phyloP scores from a whole-genome alignment of 1,140 invertebrate genomes.

The Diprion similis region DNA sequence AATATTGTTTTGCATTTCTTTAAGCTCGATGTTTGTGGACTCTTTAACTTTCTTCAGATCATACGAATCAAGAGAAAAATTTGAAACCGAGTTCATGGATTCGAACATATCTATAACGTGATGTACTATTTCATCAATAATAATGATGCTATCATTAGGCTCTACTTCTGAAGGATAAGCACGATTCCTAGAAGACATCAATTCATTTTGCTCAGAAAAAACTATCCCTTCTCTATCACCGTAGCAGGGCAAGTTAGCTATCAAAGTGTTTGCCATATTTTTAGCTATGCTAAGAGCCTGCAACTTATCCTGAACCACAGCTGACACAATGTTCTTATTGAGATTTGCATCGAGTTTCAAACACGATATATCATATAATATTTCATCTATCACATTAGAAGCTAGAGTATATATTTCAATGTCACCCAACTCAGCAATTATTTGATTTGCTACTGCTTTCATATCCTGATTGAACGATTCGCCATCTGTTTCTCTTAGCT shows the following conservation, averaged over 20 bases:
- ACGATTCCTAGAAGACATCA: too few relatives aligned
- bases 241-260: constrained; percentile 23
- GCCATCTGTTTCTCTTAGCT: constrained; percentile 41
- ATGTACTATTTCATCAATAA: constrained; percentile 48
- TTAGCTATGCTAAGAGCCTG: constrained; percentile 31
- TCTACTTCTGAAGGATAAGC: constrained; percentile 17
- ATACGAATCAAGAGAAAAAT: constrained; percentile 18
- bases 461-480: constrained; percentile 47
- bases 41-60: constrained; percentile 39
- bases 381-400: constrained; percentile 42
- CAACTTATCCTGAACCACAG: constrained; percentile 28
- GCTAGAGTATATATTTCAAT: constrained; percentile 37
- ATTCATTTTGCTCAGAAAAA: too few relatives aligned
- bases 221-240: neutral
- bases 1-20: constrained; percentile 20
- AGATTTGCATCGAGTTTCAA: constrained; percentile 28
- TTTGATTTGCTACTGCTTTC: constrained; percentile 48
- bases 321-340: neutral
- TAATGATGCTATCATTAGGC: constrained; percentile 24
- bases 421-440: constrained; percentile 46
- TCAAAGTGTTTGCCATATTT: constrained; percentile 28
- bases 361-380: constrained; percentile 32
- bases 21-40: constrained; percentile 36
- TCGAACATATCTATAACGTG: constrained; percentile 41
- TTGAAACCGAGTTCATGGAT: neutral